Evolutionary conservation across 1,140 invertebrate genomes (phyloP).

Genomic region (Mylabris phalerata): DNA sequence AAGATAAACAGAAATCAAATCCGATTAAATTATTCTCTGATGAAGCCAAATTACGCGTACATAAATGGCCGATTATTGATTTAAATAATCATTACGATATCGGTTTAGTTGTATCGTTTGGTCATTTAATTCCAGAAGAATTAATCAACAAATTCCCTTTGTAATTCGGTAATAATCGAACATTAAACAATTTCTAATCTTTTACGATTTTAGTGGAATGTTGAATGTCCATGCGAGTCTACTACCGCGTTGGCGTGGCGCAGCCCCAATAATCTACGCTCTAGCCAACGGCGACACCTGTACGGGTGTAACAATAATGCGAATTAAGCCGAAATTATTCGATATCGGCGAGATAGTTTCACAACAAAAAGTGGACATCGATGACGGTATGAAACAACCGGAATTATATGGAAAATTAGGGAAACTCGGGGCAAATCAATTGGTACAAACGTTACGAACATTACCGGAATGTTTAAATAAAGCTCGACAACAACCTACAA

Average conservation of each 20-base stretch:
- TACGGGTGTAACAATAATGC: conserved; percentile 86
- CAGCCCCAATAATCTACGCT: conserved; percentile 79
- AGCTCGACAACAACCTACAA: conserved; percentile 52
- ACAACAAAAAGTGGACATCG: conserved; percentile 56
- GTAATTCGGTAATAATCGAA: conserved; percentile 42
- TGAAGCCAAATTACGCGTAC: conserved; percentile 44
- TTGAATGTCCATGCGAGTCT: conserved; percentile 89
- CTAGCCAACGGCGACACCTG: conserved; percentile 72
- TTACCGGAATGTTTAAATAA: conserved; percentile 53
- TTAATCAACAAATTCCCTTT: conserved; percentile 58
- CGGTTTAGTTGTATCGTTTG: conserved; percentile 66
- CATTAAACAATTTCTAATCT: not conserved
- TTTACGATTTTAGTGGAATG: conserved; percentile 63
- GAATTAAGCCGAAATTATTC: conserved; percentile 78
- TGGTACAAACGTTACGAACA: conserved; percentile 56
- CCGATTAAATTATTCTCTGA: conserved; percentile 48
- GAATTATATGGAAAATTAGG: conserved; percentile 62
- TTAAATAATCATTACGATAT: conserved; percentile 49
- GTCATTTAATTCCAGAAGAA: conserved; percentile 57
- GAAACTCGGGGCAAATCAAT: conserved; percentile 58
- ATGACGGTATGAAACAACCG: conserved; percentile 54
- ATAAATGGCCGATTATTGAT: conserved; percentile 50
- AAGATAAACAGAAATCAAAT: conserved; percentile 43
- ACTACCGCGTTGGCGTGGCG: conserved; percentile 87
- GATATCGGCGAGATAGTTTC: conserved; percentile 78